Base-by-base conservation (phyloP, 2,113 vertebrate species). In the Xenotilapia longispinis region DNA sequence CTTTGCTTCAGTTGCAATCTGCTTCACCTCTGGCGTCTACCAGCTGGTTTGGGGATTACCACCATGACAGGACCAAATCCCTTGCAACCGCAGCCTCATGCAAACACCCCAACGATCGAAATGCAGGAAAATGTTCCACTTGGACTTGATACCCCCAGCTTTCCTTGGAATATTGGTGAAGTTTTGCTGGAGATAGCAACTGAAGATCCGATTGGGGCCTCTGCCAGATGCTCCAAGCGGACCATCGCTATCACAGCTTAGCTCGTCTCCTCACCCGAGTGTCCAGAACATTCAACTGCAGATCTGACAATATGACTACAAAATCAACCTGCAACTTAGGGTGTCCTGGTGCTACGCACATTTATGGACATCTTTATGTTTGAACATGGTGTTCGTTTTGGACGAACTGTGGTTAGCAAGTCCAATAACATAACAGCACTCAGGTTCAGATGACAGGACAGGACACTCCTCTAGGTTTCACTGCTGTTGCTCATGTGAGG, bases 111-210 rank as follows among this genome's bases (percentile, higher is more conserved):
- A 38, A 65, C 33, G 5, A 38, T 21, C 4, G 0, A 3, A 65
- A 38, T 65, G 19, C 33, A n/a, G 26, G 60, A 65, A 38, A 36
- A 65, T 38, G 60, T 36, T 65, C 60, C 31, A 63, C n/a, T 65
- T 38, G 6, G 60, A 65, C 33, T 38, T n/a, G 33, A 38, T 7
- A n/a, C 0, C 1, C 33, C 9, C 60, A 13, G 33, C 6, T n/a
- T 65, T 38, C 60, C 60, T 65, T 65, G 19, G 60, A 38, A 38
- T 65, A 4, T 38, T 65, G 33, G 38, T 38, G 33, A 38, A 0
- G 60, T 65, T 65, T 38, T 65, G 6, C 19, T 65, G 19, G 60
- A 65, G 11, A 12, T 65, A n/a, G 19, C 6, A 68, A 68, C 6
- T 40, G 33, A 21, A 68, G 63, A 68, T 13, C 19, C 1, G 1